Percentiles rank a stretch among this genome's conserved stretches.
phyloP scores from a whole-genome alignment of 2,888 invertebrate genomes.

The Oasisia sp. region DNA sequence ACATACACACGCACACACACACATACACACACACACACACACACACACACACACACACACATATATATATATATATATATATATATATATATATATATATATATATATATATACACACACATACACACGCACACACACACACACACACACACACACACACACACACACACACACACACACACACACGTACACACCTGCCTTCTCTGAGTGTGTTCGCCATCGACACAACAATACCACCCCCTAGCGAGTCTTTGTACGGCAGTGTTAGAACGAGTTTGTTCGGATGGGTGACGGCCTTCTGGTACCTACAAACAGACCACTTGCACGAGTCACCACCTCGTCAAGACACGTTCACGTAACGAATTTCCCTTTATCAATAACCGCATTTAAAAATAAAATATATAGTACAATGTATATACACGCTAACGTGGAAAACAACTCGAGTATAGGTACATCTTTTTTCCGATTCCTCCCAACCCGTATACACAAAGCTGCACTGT shows the following conservation, averaged over 20 bases:
- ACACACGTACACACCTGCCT: background rate
- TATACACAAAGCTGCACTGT: too few relatives aligned
- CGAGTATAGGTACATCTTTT: too few relatives aligned
- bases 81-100: background rate
- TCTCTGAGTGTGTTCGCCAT: conserved; percentile 37
- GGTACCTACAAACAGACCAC: background rate
- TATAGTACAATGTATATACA: background rate
- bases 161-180: background rate
- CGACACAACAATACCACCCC: conserved; percentile 31
- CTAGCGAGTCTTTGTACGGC: conserved; percentile 35
- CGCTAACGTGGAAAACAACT: too few relatives aligned
- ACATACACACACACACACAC: background rate
- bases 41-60: background rate
- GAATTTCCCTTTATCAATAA: background rate
- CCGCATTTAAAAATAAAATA: background rate
- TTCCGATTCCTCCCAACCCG: too few relatives aligned
- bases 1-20: background rate
- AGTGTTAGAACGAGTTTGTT: conserved; percentile 26
- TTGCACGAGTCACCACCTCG: background rate
- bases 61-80: background rate
- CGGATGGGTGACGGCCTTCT: background rate
- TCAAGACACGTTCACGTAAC: background rate
- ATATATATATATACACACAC: conserved; percentile 18
- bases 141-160: background rate
- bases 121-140: background rate